phyloP scores from a whole-genome alignment of 2,888 invertebrate species.

The Polyommatus icarus region DNA sequence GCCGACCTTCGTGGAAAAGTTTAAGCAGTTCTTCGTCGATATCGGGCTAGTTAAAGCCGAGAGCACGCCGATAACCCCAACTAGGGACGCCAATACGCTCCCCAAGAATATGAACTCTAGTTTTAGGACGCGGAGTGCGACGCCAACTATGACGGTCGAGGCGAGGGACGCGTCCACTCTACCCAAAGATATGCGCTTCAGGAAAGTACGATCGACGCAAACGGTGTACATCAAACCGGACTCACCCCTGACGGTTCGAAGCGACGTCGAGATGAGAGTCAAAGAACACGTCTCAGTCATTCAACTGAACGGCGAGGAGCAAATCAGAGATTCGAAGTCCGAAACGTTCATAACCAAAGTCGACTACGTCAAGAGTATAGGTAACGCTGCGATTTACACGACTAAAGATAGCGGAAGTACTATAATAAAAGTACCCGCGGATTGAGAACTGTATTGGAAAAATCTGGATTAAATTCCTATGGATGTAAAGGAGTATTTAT shows the following conservation, averaged over 20 bases:
- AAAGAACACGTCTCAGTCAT: conserved; percentile 71
- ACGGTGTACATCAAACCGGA: conserved; percentile 69
- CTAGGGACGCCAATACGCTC: conserved; percentile 53
- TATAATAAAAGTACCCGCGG: conserved; percentile 70
- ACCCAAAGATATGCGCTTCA: conserved; percentile 74
- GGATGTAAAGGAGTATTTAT: conserved; percentile 4
- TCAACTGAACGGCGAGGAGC: conserved; percentile 65
- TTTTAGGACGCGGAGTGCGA: conserved; percentile 60
- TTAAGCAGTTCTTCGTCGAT: conserved; percentile 71
- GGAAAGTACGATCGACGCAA: conserved; percentile 68
- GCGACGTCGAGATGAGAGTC: conserved; percentile 52
- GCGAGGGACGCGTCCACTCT: conserved; percentile 63
- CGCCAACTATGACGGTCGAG: conserved; percentile 54
- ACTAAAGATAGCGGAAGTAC: conserved; percentile 71
- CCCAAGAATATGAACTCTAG: conserved; percentile 67
- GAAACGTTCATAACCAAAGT: conserved; percentile 61
- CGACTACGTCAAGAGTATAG: conserved; percentile 61
- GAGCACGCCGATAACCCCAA: conserved; percentile 45
- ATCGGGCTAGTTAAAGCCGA: conserved; percentile 67
- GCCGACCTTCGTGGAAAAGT: conserved; percentile 73
- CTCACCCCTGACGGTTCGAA: conserved; percentile 50
- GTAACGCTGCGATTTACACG: conserved; percentile 63
- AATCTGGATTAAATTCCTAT: neutral
- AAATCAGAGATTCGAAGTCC: conserved; percentile 53
- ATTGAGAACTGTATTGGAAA: conserved; percentile 50